Conservation (phyloP, 2,888 invertebrate genomes). For the Agonopterix alstromeriana region DNA sequence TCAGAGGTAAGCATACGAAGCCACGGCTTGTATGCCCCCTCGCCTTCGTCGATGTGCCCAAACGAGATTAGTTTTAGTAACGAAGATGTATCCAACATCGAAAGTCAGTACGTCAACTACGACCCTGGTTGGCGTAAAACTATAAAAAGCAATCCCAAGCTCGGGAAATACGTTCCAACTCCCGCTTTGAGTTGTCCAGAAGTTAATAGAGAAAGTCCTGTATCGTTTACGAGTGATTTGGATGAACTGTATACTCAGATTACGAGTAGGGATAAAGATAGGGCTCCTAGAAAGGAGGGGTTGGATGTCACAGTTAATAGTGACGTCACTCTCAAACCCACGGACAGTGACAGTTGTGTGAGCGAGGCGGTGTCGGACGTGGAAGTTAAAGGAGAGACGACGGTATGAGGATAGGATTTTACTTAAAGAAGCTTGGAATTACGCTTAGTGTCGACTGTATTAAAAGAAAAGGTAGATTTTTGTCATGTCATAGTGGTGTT, state of each 20-base stretch:
- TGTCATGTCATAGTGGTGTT: neutral
- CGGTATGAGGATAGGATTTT: constrained; percentile 34
- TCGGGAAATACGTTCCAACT: constrained; percentile 59
- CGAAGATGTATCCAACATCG: constrained; percentile 66
- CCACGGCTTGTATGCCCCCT: constrained; percentile 79
- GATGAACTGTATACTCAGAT: constrained; percentile 85
- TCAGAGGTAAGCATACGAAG: constrained; percentile 80
- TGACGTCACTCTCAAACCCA: constrained; percentile 60
- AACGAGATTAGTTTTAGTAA: constrained; percentile 70
- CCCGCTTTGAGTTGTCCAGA: constrained; percentile 66
- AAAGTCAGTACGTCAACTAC: constrained; percentile 75
- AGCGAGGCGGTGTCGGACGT: constrained; percentile 64
- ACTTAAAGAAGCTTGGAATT: neutral
- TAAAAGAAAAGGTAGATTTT: neutral
- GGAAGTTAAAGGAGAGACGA: constrained; percentile 56
- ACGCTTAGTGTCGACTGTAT: constrained; percentile 7
- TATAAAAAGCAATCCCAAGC: constrained; percentile 55
- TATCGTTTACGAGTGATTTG: constrained; percentile 73
- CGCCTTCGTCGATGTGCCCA: constrained; percentile 72
- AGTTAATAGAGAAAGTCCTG: constrained; percentile 62
- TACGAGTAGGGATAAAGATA: constrained; percentile 60
- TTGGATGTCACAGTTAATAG: constrained; percentile 60
- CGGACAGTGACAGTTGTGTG: constrained; percentile 68
- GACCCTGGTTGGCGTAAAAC: constrained; percentile 74
- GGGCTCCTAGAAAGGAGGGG: constrained; percentile 40